Percentiles rank a stretch among this genome's conserved stretches.
These are phyloP conservation scores for Amphiduros pacificus DNA, from an alignment of 2,888 invertebrate genomes.

Conservation along the genomic window DNA sequence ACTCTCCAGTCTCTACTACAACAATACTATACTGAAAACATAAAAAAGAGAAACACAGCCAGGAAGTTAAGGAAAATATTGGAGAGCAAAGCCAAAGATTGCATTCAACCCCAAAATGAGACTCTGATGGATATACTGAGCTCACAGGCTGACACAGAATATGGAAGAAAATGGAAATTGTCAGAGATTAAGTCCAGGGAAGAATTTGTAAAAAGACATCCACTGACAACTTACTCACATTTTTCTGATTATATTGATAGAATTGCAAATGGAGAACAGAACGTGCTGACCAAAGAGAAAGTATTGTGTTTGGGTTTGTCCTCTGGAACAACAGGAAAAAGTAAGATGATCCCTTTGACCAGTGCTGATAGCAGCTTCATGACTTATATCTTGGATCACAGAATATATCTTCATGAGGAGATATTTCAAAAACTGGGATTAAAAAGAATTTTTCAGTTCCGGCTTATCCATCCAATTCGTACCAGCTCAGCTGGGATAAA, in stretches of 20 bases:
- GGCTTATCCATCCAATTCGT: too few relatives aligned
- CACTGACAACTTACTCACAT: conserved; percentile 26
- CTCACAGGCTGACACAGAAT: conserved; percentile 21
- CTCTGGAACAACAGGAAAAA: conserved; percentile 35
- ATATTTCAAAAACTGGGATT: too few relatives aligned
- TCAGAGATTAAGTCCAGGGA: conserved; percentile 17
- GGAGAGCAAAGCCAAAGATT: background rate
- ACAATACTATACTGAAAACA: conserved; percentile 22
- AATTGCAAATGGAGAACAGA: conserved; percentile 7
- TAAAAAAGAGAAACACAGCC: background rate
- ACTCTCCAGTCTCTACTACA: conserved; percentile 19
- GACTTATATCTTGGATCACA: too few relatives aligned
- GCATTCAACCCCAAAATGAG: background rate
- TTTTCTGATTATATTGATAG: conserved; percentile 19
- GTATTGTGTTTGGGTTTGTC: conserved; percentile 31
- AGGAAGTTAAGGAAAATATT: background rate
- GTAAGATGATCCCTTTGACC: conserved; percentile 31
- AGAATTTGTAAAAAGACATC: conserved; percentile 21
- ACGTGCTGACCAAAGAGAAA: conserved; percentile 25
- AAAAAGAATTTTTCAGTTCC: too few relatives aligned
- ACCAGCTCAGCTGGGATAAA: too few relatives aligned
- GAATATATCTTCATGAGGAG: too few relatives aligned
- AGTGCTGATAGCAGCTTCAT: too few relatives aligned
- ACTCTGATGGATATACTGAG: conserved; percentile 19
- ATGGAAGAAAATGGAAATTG: conserved; percentile 21